Evolutionary conservation across 2,797 vertebrate species (phyloP), one percentile per base, ranked within the genome.

Genomic region (Clarias platycephalus): DNA sequence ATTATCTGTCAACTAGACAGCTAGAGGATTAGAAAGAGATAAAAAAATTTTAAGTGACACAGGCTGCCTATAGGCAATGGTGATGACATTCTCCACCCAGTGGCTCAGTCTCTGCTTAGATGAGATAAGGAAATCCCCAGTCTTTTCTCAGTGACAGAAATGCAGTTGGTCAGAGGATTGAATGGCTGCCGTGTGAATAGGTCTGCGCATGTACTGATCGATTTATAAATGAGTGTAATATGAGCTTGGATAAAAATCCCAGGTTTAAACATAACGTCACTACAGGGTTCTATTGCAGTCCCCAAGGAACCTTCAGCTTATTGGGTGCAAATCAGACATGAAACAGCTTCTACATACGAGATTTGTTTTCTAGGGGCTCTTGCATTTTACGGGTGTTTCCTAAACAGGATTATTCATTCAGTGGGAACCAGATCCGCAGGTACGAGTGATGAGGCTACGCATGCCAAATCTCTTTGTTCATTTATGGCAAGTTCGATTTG

Each of bases 41-140:
- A 40, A 63, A 70, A 53, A 63, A 70, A 53, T 7, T 15, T 40
- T 62, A 78, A 40, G 2, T 60, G 76, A 24, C 34, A 26, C 53
- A 20, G 75, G 7, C 28, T 77, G 55, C 58, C 72, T 55, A 24
- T 15, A 34, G 49, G 18, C 6, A 22, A 40, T n/a, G 58, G 34
- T 15, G 6, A 44, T 49, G 37, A 63, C 37, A 18, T 80, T n/a
- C 60, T 20, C 5, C 12, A 28, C 37, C 37, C n/a, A 49, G n/a
- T 13, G 60, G 40, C 28, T 80, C 60, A 64, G 16, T 28, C 60
- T 80, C 13, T 79, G 15, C 40, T 49, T 64, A 80, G 60, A 80
- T 80, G 49, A 80, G 60, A 80, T 80, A 64, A 80, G 60, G 60
- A 4, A 44, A 24, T 80, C 37, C 62, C 40, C 16, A 28, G n/a